A percentile compares a stretch with the other conserved stretches of the same genome.
phyloP scores from a whole-genome alignment of 2,113 vertebrate species.

The Charadrius vociferus region DNA sequence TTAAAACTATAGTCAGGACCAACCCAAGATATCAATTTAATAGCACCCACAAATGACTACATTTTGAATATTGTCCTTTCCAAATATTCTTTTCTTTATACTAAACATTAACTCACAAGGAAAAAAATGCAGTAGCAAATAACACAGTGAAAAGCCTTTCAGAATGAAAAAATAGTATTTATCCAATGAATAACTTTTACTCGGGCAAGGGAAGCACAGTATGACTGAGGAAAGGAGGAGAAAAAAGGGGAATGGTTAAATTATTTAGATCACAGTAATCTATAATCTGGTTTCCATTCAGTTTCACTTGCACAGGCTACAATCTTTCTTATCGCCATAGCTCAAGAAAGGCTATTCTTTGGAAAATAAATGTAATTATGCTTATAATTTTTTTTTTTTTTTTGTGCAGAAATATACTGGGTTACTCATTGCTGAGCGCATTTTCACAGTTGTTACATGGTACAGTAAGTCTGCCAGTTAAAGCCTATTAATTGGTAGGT shows the following conservation, averaged over 20 bases:
- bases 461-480: not conserved
- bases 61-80: not conserved
- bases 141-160: not conserved
- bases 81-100: not conserved
- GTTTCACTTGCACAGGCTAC: not conserved
- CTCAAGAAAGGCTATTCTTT: not conserved
- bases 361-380: conserved; percentile 4
- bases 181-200: conserved; percentile 10
- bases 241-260: not conserved
- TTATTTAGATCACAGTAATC: not conserved
- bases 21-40: not conserved
- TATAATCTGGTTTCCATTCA: conserved; percentile 13
- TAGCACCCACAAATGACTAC: not conserved
- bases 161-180: conserved; percentile 20
- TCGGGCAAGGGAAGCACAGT: not conserved
- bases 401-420: not conserved
- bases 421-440: not conserved
- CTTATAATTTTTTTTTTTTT: not conserved
- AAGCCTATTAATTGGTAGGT: not conserved
- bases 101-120: not conserved
- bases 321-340: not conserved
- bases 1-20: not conserved
- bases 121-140: not conserved
- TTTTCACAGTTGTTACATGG: not conserved
- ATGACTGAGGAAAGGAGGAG: not conserved